Percentiles rank a stretch among this genome's conserved stretches.
These are phyloP conservation scores for Physeter macrocephalus DNA, from an alignment of 2,113 vertebrate species.

Conservation along the genomic window DNA sequence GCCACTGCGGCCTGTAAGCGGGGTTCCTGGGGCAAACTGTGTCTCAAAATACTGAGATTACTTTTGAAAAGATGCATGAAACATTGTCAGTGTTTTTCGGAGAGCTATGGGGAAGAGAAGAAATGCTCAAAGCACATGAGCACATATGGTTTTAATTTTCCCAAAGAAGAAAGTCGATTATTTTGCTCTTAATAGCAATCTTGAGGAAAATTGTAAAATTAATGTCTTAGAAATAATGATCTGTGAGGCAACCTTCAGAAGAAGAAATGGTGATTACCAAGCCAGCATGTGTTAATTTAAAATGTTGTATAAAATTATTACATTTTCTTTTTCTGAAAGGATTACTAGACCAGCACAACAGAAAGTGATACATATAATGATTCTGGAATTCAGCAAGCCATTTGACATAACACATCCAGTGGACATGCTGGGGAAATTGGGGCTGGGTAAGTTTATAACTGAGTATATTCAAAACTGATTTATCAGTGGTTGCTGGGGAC, in stretches of 20 bases:
- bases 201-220: conserved; percentile 34
- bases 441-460: not conserved
- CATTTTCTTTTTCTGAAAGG: conserved; percentile 16
- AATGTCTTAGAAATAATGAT: conserved; percentile 44
- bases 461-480: not conserved
- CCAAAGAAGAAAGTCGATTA: not conserved
- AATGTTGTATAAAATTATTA: not conserved
- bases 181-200: not conserved
- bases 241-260: conserved; percentile 7
- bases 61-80: not conserved
- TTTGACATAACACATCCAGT: not conserved
- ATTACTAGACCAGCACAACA: not conserved
- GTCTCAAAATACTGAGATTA: not conserved
- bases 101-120: not conserved
- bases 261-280: conserved; percentile 7
- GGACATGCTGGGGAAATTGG: not conserved
- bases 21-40: not conserved
- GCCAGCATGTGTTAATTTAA: conserved; percentile 8
- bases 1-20: not conserved
- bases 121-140: not conserved
- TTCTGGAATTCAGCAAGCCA: conserved; percentile 22
- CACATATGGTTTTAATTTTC: not conserved
- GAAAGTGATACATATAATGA: not conserved
- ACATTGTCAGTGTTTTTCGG: not conserved
- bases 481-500: not conserved